These are phyloP conservation scores for Cottoperca gobio DNA, from an alignment of 2,797 vertebrate genomes.

Conservation along the genomic window DNA sequence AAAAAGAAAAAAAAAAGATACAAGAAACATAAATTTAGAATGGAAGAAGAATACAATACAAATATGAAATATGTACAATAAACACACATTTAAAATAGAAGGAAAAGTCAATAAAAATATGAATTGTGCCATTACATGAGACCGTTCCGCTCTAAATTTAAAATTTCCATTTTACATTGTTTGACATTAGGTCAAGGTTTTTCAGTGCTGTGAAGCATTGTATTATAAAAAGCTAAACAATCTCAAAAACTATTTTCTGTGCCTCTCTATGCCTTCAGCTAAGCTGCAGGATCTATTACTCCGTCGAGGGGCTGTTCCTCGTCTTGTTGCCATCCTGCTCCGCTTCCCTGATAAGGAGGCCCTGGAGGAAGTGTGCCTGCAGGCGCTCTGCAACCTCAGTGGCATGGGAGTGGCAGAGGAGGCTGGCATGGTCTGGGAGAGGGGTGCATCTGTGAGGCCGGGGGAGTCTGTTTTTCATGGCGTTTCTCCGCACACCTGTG, in stretches of 20 bases:
- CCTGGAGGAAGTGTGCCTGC: slow-evolving; percentile 85
- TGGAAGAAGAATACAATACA: too few relatives aligned
- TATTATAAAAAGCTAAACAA: too few relatives aligned
- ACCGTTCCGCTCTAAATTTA: not conserved
- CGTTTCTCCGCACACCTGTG: slow-evolving; percentile 64
- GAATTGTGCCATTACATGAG: too few relatives aligned
- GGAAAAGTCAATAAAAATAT: too few relatives aligned
- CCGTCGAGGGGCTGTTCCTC: slow-evolving; percentile 84
- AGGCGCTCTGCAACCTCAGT: slow-evolving; percentile 90
- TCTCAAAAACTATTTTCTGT: not conserved
- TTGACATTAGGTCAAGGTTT: not conserved
- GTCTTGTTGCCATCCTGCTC: slow-evolving; percentile 85
- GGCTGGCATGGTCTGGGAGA: slow-evolving; percentile 78
- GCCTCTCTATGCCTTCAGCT: slow-evolving; percentile 64
- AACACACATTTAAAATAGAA: too few relatives aligned
- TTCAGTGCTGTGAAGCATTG: not conserved
- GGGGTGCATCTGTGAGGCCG: slow-evolving; percentile 51
- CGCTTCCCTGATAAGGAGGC: slow-evolving; percentile 82
- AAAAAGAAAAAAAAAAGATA: too few relatives aligned
- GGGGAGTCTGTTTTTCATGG: slow-evolving; percentile 77
- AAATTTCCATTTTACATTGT: not conserved
- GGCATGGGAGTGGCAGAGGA: slow-evolving; percentile 82
- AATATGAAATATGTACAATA: too few relatives aligned
- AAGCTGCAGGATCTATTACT: slow-evolving; percentile 87
- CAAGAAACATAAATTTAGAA: too few relatives aligned